A percentile compares a stretch with the other conserved stretches of the same genome.
These are phyloP conservation scores for Todus mexicanus DNA, from an alignment of 2,797 vertebrate genomes.

Conservation along the genomic window DNA sequence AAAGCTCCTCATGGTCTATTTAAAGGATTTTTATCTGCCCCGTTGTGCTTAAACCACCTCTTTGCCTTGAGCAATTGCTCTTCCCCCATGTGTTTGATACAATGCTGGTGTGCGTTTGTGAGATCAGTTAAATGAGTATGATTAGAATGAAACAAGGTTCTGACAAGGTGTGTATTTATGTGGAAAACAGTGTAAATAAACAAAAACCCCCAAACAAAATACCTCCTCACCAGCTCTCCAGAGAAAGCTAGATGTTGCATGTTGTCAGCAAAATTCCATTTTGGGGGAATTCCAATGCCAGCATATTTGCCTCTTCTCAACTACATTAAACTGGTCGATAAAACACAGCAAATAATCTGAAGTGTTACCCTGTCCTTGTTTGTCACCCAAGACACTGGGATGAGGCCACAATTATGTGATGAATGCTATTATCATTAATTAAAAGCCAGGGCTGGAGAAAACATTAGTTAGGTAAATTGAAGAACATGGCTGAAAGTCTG, in stretches of 20 bases:
- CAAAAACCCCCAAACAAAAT: not conserved
- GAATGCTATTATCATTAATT: not conserved
- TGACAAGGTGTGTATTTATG: not conserved
- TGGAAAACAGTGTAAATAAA: not conserved
- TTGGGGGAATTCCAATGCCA: not conserved
- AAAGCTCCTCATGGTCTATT: not conserved
- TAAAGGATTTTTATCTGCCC: not conserved
- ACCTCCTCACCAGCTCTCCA: not conserved
- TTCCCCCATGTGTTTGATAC: not conserved
- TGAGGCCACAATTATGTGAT: conserved; percentile 1
- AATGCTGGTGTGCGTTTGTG: not conserved
- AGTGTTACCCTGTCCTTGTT: not conserved
- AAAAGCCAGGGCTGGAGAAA: not conserved
- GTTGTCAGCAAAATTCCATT: not conserved
- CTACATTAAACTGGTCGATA: not conserved
- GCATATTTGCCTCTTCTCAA: not conserved
- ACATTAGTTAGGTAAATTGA: conserved; percentile 12
- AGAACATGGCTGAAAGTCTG: not conserved
- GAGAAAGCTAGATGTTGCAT: not conserved
- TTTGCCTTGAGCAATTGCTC: not conserved
- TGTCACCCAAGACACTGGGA: not conserved
- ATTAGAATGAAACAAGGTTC: not conserved
- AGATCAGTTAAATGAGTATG: not conserved
- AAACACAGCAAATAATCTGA: conserved; percentile 15
- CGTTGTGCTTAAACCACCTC: not conserved